Conservation (phyloP, 2,888 invertebrate species). For the Antheraea yamamai region DNA sequence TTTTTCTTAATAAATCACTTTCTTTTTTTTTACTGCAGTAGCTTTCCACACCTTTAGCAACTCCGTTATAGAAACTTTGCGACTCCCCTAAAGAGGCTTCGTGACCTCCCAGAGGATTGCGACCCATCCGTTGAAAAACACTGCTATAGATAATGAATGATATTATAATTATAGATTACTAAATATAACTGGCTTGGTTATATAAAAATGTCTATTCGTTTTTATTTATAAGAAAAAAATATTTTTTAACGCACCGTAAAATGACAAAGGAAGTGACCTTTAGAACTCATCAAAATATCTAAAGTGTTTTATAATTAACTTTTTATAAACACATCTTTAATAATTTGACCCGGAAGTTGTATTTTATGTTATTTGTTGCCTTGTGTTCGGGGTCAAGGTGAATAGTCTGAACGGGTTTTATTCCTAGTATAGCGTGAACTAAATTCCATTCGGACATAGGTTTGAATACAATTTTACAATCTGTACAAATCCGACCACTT, state of each 20-base stretch:
- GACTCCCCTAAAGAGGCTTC: no score
- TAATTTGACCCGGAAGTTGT: not conserved
- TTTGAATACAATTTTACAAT: not conserved
- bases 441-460: not conserved
- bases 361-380: not conserved
- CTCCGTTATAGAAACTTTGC: no score
- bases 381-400: not conserved
- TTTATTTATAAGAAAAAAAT: not conserved
- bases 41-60: no score
- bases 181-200: not conserved
- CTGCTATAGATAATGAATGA: no score
- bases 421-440: not conserved
- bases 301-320: not conserved
- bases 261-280: slow-evolving; percentile 8
- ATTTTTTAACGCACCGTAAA: not conserved
- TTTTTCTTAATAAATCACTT: no score
- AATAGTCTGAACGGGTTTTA: not conserved
- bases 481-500: not conserved
- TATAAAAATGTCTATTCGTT: not conserved
- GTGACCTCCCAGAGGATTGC: no score
- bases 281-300: slow-evolving; percentile 2
- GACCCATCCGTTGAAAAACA: no score
- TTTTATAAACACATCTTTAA: not conserved
- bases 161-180: not conserved
- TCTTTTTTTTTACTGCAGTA: no score